Conservation (phyloP, 2,888 invertebrate genomes). For the Andricus quercusramuli region DNA sequence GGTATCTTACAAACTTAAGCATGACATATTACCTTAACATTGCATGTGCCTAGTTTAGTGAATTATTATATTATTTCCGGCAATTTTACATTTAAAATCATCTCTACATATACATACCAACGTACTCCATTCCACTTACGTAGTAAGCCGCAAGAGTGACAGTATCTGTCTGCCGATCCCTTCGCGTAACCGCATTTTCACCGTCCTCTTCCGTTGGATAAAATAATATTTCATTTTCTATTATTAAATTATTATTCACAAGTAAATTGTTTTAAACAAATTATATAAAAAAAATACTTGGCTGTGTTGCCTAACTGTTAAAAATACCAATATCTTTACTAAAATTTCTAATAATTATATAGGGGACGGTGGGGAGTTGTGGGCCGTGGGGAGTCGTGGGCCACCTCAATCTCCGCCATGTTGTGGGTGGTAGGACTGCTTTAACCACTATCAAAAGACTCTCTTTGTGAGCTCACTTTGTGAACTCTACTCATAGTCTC, state of each 20-base stretch:
- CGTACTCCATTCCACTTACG: conserved; percentile 18
- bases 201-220: neutral
- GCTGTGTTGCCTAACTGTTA: neutral
- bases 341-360: neutral
- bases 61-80: conserved; percentile 28
- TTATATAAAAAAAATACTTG: neutral
- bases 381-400: too few species aligned
- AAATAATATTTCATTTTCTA: too few species aligned
- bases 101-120: conserved; percentile 10
- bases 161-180: neutral
- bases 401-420: too few species aligned
- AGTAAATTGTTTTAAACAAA: too few species aligned
- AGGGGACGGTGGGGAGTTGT: too few species aligned
- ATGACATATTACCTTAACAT: neutral
- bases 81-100: conserved; percentile 27
- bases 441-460: too few species aligned
- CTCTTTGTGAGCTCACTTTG: too few species aligned
- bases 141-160: conserved; percentile 29
- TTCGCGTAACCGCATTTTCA: conserved; percentile 6
- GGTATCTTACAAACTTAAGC: too few species aligned
- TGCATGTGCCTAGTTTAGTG: neutral
- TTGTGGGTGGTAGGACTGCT: too few species aligned
- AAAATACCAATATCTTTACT: neutral
- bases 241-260: too few species aligned
- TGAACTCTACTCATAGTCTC: too few species aligned